A percentile compares a stretch with the other conserved stretches of the same genome.
Conservation (phyloP, 2,888 invertebrate species). For the Panorpa germanica region DNA sequence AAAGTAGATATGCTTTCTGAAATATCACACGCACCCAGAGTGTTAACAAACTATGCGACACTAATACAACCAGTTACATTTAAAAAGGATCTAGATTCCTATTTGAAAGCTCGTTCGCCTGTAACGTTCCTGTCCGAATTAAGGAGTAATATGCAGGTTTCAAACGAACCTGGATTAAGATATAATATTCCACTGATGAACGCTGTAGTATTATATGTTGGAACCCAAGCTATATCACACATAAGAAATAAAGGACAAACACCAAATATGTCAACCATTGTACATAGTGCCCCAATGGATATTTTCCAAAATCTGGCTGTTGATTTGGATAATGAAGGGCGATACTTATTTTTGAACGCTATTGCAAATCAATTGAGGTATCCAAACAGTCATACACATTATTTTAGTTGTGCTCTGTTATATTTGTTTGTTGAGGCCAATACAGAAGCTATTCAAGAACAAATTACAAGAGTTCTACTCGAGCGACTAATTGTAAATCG, state of each 20-base stretch:
- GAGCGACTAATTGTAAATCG: slow-evolving; percentile 95
- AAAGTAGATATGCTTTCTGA: slow-evolving; percentile 82
- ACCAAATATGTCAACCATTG: slow-evolving; percentile 94
- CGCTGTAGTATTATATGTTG: slow-evolving; percentile 92
- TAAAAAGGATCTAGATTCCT: slow-evolving; percentile 93
- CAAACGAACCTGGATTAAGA: slow-evolving; percentile 71
- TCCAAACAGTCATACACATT: slow-evolving; percentile 99
- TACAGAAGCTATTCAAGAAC: slow-evolving; percentile 94
- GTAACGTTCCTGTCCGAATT: slow-evolving; percentile 91
- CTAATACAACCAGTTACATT: slow-evolving; percentile 77
- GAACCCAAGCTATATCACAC: slow-evolving; percentile 85
- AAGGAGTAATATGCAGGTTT: slow-evolving; percentile 73
- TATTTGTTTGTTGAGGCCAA: slow-evolving; percentile 97
- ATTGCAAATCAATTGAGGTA: slow-evolving; percentile 97
- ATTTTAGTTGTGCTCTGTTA: slow-evolving; percentile 93
- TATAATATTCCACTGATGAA: slow-evolving; percentile 96
- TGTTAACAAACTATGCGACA: slow-evolving; percentile 70
- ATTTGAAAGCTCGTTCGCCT: slow-evolving; percentile 82
- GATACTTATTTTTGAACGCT: slow-evolving; percentile 91
- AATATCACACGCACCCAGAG: slow-evolving; percentile 73
- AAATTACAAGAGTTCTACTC: slow-evolving; percentile 88
- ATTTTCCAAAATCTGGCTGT: slow-evolving; percentile 98
- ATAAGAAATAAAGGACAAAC: slow-evolving; percentile 82
- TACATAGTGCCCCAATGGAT: slow-evolving; percentile 98
- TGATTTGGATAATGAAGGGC: slow-evolving; percentile 92